Base-by-base conservation (phyloP, 2,113 vertebrate species). In the Triplophysa dalaica region DNA sequence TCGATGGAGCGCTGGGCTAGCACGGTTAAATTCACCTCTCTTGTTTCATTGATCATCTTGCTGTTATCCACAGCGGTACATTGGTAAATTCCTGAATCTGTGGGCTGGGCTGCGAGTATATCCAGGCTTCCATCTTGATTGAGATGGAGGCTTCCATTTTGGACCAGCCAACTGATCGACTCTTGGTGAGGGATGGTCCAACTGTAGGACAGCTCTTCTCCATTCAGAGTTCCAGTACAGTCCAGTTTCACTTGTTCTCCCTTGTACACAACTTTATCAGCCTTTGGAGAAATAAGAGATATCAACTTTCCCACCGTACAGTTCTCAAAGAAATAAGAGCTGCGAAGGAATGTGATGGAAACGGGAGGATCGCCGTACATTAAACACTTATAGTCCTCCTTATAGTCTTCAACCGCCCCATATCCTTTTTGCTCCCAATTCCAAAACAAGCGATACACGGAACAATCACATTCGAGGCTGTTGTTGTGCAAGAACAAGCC, bases 401-500 rank as follows among this genome's bases (percentile, higher is more conserved):
- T 89, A 75, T 96, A 98, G 79, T 98, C 94, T 74, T 78, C 89
- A 43, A 96, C 88, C 0, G 95, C 93, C 85, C 93, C 92, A 54
- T 95, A 98, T 24, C 91, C 93, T 63, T 89, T 87, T 48, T 91
- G 90, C 67, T 94, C 91, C 96, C 97, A 99, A 63, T 88, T 94
- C 87, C 89, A 94, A 75, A 98, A 93, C 90, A 98, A 86, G 2
- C 88, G 90, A 78, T 95, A 95, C 73, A 97, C 90, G 0, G 91
- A 82, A 68, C 98, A 99, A 83, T 96, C 93, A 19, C 97, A 99
- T 73, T 85, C 86, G 70, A 99, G 86, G 0, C 96, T 95, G 87
- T 99, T 99, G 87, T 97, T 97, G 85, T 98, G 95, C 63, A 99
- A 91, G 83, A 95, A 98, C 77, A 99, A 91, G 50, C 97, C 97